Percentiles rank a stretch among this genome's conserved stretches.
Evolutionary conservation across 2,888 invertebrate genomes (phyloP).

Genomic region (Sympetrum striolatum): DNA sequence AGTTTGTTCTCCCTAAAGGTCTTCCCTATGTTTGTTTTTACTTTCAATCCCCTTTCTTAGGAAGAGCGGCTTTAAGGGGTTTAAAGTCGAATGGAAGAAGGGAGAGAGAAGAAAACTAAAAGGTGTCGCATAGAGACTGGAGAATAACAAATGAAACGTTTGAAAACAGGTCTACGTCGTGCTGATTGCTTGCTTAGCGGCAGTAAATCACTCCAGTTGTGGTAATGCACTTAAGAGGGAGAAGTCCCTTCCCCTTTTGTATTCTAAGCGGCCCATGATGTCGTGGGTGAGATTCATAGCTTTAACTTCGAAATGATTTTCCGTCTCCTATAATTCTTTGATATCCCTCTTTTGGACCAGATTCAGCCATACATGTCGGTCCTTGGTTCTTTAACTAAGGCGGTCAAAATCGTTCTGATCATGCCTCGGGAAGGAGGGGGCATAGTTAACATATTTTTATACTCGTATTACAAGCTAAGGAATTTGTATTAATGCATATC

Average conservation of each 20-base stretch:
- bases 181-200: not conserved
- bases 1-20: not conserved
- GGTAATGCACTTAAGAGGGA: not conserved
- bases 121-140: not conserved
- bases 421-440: no score
- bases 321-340: no score
- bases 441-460: no score
- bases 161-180: not conserved
- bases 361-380: no score
- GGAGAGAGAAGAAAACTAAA: not conserved
- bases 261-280: no score
- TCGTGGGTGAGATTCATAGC: no score
- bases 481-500: no score
- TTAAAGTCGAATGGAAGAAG: not conserved
- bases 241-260: not conserved
- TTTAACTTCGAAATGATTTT: no score
- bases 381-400: no score
- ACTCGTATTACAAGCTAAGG: no score
- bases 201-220: not conserved
- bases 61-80: not conserved
- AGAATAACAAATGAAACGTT: not conserved
- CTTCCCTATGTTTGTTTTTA: not conserved
- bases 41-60: not conserved
- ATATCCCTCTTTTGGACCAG: not conserved
- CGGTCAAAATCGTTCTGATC: no score